Evolutionary conservation across 64 coral and sea anemone species (phyloP).

Genomic region (Catalaphyllia jardinei): DNA sequence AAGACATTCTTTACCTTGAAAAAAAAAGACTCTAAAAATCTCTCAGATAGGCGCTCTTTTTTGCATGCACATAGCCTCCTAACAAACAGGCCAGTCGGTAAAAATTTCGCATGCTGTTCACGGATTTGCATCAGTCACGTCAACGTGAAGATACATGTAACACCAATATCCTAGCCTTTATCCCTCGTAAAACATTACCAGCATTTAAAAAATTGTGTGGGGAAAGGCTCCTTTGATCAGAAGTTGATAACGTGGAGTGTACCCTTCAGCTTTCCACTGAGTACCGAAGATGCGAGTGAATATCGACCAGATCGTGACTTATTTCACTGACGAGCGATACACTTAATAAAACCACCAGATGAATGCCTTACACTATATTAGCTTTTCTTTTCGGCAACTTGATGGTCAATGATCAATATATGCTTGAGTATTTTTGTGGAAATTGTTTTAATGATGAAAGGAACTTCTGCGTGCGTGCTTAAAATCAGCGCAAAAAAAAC

Average conservation of each 20-base stretch:
- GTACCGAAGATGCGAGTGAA: not conserved
- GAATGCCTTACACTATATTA: constrained; percentile 4
- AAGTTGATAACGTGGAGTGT: not conserved
- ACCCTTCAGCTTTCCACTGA: not conserved
- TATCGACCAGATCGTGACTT: not conserved
- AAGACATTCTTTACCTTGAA: too few species aligned
- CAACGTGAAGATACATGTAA: not conserved
- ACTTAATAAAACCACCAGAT: not conserved
- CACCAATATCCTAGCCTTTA: not conserved
- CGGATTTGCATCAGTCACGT: not conserved
- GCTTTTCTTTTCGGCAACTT: constrained; percentile 6
- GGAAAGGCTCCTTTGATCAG: not conserved
- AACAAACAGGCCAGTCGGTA: too few species aligned
- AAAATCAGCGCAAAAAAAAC: not conserved
- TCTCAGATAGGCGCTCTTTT: too few species aligned
- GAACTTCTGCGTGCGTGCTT: not conserved
- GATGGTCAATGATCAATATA: constrained; percentile 28
- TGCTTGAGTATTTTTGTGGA: constrained; percentile 9
- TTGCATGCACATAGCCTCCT: too few species aligned
- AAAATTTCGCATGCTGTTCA: too few species aligned
- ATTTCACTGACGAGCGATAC: not conserved
- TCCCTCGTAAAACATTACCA: not conserved
- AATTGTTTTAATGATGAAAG: not conserved
- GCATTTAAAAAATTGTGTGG: not conserved
- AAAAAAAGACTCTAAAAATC: too few species aligned